Evolutionary conservation across 2,888 invertebrate species (phyloP).

Genomic region (Rhopalosiphum nymphaeae): DNA sequence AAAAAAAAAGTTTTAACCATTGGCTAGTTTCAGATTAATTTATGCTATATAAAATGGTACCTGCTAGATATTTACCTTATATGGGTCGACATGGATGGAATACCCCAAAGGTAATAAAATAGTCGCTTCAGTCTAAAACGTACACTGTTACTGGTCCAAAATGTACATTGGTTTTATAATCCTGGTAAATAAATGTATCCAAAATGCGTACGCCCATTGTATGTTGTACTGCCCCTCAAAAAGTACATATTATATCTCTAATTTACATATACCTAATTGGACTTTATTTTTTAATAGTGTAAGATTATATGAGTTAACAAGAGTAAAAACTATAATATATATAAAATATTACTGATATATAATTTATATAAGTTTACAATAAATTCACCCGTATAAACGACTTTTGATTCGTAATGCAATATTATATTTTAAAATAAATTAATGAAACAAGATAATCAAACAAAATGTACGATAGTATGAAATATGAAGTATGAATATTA

Average conservation of each 20-base stretch:
- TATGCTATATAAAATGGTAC: neutral
- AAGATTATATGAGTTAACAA: neutral
- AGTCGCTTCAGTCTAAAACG: neutral
- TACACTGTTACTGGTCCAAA: neutral
- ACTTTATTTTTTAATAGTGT: neutral
- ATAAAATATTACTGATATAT: neutral
- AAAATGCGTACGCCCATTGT: neutral
- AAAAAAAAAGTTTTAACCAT: slow-evolving; percentile 11
- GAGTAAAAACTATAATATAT: neutral
- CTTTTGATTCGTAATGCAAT: neutral
- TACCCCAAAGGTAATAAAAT: neutral
- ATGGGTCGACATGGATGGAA: slow-evolving; percentile 11
- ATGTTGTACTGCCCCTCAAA: neutral
- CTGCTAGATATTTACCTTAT: neutral
- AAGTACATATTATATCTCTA: neutral
- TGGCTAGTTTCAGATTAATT: slow-evolving; percentile 9
- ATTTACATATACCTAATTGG: neutral
- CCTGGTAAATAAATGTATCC: neutral
- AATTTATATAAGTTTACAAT: neutral
- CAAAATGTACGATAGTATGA: neutral
- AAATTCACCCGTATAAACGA: neutral
- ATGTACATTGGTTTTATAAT: slow-evolving; percentile 20
- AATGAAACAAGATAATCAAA: neutral
- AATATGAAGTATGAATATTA: neutral
- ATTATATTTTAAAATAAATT: neutral